These are phyloP conservation scores for Ips typographus DNA, from an alignment of 1,140 invertebrate genomes.

Conservation along the genomic window DNA sequence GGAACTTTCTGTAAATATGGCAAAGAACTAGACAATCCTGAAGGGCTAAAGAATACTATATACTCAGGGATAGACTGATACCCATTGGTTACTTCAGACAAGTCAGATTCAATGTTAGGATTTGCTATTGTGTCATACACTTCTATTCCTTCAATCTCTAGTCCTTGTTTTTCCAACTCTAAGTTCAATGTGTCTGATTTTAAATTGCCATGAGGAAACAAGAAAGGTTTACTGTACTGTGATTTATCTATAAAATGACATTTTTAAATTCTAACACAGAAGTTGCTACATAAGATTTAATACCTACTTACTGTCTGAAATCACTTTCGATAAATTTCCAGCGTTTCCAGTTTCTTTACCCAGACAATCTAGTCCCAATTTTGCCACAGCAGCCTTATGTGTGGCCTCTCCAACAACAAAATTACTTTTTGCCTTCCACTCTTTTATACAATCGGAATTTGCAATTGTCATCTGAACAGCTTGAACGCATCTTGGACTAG, in stretches of 20 bases:
- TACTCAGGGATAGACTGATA: conserved; percentile 46
- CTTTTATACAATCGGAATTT: not conserved
- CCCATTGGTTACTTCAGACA: conserved; percentile 43
- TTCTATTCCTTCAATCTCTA: conserved; percentile 47
- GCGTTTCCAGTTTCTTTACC: conserved; percentile 54
- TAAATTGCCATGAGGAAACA: conserved; percentile 56
- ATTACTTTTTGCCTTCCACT: conserved; percentile 50
- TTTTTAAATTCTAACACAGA: not conserved
- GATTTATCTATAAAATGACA: conserved; percentile 36
- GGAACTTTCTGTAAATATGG: conserved; percentile 37
- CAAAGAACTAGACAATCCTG: conserved; percentile 46
- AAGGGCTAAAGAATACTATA: conserved; percentile 56
- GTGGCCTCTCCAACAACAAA: conserved; percentile 56
- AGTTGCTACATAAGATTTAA: not conserved
- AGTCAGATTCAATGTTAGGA: conserved; percentile 46
- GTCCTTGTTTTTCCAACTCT: conserved; percentile 44
- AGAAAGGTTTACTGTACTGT: conserved; percentile 48
- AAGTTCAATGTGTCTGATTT: conserved; percentile 51
- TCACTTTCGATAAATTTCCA: conserved; percentile 50
- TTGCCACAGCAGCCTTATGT: conserved; percentile 42
- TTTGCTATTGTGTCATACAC: conserved; percentile 51
- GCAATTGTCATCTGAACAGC: conserved; percentile 45
- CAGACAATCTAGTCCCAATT: conserved; percentile 45
- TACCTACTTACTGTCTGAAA: conserved; percentile 45
- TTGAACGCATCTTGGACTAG: conserved; percentile 54